Base-by-base conservation (phyloP, 2,113 vertebrate species). In the Rhagologus leucostigma region DNA sequence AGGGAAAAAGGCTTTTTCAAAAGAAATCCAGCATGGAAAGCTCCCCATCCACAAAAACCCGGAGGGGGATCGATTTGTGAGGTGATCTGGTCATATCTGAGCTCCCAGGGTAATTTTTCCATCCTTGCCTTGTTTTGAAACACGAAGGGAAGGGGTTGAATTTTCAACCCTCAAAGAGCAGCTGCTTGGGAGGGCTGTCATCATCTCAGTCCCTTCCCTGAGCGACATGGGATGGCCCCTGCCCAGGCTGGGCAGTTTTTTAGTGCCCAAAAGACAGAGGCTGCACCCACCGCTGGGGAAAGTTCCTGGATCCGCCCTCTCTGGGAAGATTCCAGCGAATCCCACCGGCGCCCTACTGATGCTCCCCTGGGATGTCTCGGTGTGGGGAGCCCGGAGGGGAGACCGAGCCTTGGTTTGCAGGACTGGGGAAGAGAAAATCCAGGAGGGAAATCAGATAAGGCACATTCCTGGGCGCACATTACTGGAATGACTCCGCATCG, bases 381-480 rank as follows among this genome's bases (percentile, higher is more conserved):
- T 10, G 71, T 32, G 14, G 11, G 12, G 14, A 93, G 35, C 44
- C 69, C 7, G 0, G 4, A 24, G 60, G 33, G 60, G 32, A 83
- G 18, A 26, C 63, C 19, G 21, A 57, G 24, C 68, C 42, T 73
- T 4, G 14, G 1, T 63, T 42, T 83, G 42, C 26, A 50, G 67
- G 44, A 33, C 32, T 32, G 33, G 59, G 88, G 75, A 50, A 81
- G 80, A 55, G 37, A 62, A 89, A 84, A 91, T 47, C 49, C 69
- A 74, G 41, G 49, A 49, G 86, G 60, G n/a, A 18, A 75, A 95
- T 94, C 90, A 91, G 95, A 97, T 91, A 97, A 97, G 90, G 78
- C 4, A 0, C 95, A 95, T 97, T 97, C 96, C 92, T 79, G 75
- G 81, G 90, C 4, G 33, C 63, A 4, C 80, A 30, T 79, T 60